A percentile compares a stretch with the other conserved stretches of the same genome.
phyloP scores from a whole-genome alignment of 2,888 invertebrate genomes.

The Mellilla xanthometata region DNA sequence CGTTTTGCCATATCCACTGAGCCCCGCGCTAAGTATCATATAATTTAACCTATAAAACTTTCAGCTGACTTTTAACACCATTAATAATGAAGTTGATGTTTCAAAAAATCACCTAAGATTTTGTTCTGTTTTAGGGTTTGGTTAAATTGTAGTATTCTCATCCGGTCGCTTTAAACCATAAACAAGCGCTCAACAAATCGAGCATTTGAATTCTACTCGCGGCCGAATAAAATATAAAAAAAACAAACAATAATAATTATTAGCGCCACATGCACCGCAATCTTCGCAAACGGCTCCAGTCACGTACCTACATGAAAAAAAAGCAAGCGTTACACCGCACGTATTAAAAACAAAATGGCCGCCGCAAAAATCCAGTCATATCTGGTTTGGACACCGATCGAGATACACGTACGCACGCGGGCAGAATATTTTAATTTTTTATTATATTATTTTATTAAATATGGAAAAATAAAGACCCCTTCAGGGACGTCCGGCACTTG shows the following conservation, averaged over 20 bases:
- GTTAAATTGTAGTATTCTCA: too few species aligned
- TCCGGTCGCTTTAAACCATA: too few species aligned
- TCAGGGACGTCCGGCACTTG: constrained; percentile 51
- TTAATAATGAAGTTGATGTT: too few species aligned
- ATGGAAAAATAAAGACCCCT: constrained; percentile 59
- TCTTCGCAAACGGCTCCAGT: constrained; percentile 66
- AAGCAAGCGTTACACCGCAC: constrained; percentile 37
- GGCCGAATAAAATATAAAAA: constrained; percentile 45
- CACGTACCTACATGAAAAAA: constrained; percentile 66
- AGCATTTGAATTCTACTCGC: constrained; percentile 55
- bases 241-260: constrained; percentile 62
- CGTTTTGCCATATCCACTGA: too few species aligned
- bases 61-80: too few species aligned
- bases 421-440: constrained; percentile 74
- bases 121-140: too few species aligned
- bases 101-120: too few species aligned
- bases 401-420: constrained; percentile 72
- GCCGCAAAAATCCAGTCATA: constrained; percentile 44
- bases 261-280: constrained; percentile 65
- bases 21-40: too few species aligned
- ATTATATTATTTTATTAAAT: constrained; percentile 62
- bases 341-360: constrained; percentile 48
- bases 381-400: constrained; percentile 75
- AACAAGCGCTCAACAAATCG: too few species aligned
- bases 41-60: too few species aligned